These are phyloP conservation scores for Anabas testudineus DNA, from an alignment of 2,797 vertebrate species.

Conservation along the genomic window DNA sequence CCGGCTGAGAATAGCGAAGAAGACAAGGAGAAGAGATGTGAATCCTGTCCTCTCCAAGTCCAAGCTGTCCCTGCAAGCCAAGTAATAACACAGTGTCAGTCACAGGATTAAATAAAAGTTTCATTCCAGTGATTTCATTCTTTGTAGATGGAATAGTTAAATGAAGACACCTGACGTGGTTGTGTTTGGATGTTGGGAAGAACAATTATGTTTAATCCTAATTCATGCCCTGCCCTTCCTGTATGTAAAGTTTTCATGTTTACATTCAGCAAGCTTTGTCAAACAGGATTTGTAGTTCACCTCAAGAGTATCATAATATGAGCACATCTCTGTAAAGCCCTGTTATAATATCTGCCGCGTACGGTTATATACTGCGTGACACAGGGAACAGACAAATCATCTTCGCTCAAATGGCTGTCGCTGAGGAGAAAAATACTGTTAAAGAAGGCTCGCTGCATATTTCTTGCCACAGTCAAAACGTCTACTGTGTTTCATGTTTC, in stretches of 20 bases:
- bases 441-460: slow-evolving; percentile 79
- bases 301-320: slow-evolving; percentile 57
- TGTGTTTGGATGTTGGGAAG: slow-evolving; percentile 42
- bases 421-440: slow-evolving; percentile 81
- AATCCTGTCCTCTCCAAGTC: slow-evolving; percentile 60
- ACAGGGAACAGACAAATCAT: slow-evolving; percentile 86
- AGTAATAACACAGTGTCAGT: slow-evolving; percentile 45
- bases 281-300: slow-evolving; percentile 76
- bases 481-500: slow-evolving; percentile 74
- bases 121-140: slow-evolving; percentile 42
- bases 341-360: slow-evolving; percentile 86
- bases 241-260: slow-evolving; percentile 53
- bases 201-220: slow-evolving; percentile 19
- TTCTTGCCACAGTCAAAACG: slow-evolving; percentile 88
- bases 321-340: slow-evolving; percentile 73
- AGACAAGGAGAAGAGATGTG: slow-evolving; percentile 47
- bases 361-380: slow-evolving; percentile 83
- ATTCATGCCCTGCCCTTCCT: slow-evolving; percentile 41
- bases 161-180: slow-evolving; percentile 48
- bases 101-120: slow-evolving; percentile 62
- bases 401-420: slow-evolving; percentile 91
- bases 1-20: slow-evolving; percentile 50
- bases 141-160: slow-evolving; percentile 46
- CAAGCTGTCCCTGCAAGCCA: slow-evolving; percentile 72
- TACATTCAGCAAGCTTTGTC: slow-evolving; percentile 59